Conservation (phyloP, 2,888 invertebrate species). For the Lingula anatina region DNA sequence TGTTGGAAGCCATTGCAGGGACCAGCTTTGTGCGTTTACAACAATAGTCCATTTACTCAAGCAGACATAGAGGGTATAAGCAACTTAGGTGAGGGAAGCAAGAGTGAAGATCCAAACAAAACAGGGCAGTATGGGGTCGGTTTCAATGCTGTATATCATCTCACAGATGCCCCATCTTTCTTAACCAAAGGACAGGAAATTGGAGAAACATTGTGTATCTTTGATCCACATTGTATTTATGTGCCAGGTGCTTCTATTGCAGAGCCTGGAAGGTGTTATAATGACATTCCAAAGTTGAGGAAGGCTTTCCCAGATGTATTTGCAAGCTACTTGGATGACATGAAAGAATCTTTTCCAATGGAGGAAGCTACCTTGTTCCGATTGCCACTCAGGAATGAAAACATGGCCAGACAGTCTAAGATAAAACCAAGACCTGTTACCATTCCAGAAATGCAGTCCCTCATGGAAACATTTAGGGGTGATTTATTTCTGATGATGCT, state of each 20-base stretch:
- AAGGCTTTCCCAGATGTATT: conserved; percentile 22
- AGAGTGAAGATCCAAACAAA: conserved; percentile 35
- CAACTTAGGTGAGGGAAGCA: conserved; percentile 40
- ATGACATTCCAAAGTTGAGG: conserved; percentile 11
- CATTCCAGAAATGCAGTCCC: conserved; percentile 10
- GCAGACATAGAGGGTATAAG: conserved; percentile 40
- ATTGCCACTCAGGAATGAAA: conserved; percentile 30
- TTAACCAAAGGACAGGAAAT: conserved; percentile 23
- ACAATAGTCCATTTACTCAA: conserved; percentile 37
- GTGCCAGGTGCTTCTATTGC: conserved; percentile 12
- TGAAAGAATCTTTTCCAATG: not conserved
- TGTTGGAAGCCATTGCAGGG: conserved; percentile 34
- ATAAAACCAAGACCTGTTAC: conserved; percentile 19
- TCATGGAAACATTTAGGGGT: conserved; percentile 22
- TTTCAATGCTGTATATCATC: conserved; percentile 46
- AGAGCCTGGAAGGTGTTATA: conserved; percentile 20
- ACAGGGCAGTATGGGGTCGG: conserved; percentile 49
- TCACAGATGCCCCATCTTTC: conserved; percentile 47
- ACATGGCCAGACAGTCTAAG: conserved; percentile 25
- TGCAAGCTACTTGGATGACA: conserved; percentile 19
- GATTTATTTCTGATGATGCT: conserved; percentile 34
- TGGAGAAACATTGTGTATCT: conserved; percentile 21
- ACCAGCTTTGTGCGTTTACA: conserved; percentile 44
- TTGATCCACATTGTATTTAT: conserved; percentile 29
- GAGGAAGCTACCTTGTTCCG: conserved; percentile 43